phyloP scores from a whole-genome alignment of 2,797 vertebrate species.

The Oryzias sinensis region DNA sequence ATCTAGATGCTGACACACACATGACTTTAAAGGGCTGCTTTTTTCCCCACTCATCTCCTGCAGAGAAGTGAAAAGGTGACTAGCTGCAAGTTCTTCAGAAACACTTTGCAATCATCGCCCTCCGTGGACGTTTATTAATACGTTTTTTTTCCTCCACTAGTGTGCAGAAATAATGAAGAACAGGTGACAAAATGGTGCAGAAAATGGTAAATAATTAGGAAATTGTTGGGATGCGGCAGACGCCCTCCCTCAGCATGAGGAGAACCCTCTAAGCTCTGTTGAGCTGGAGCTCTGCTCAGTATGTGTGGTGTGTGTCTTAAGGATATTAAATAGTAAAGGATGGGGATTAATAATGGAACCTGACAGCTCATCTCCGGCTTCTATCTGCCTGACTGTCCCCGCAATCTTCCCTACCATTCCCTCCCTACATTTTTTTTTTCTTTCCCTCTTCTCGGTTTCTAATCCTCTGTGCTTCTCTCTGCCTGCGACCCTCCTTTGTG shows the following conservation, averaged over 20 bases:
- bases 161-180: constrained; percentile 29
- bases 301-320: constrained; percentile 66
- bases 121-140: constrained; percentile 20
- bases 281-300: constrained; percentile 51
- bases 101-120: constrained; percentile 59
- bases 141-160: constrained; percentile 9
- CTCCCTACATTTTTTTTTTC: constrained; percentile 52
- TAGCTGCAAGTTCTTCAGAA: constrained; percentile 53
- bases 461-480: constrained; percentile 58
- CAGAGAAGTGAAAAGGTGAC: constrained; percentile 54
- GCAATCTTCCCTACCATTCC: constrained; percentile 62
- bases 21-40: constrained; percentile 40
- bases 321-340: constrained; percentile 79
- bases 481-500: constrained; percentile 50
- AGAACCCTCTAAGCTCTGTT: constrained; percentile 45
- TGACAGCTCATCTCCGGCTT: constrained; percentile 79
- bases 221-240: constrained; percentile 50
- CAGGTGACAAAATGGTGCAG: constrained; percentile 26
- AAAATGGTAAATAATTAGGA: constrained; percentile 42
- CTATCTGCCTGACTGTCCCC: constrained; percentile 73
- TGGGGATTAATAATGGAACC: constrained; percentile 78
- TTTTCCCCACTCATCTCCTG: constrained; percentile 45
- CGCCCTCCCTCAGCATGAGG: constrained; percentile 57
- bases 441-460: constrained; percentile 60
- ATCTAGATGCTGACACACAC: constrained; percentile 27